Conservation (phyloP, 2,888 invertebrate genomes). For the Hofmannophila pseudospretella region DNA sequence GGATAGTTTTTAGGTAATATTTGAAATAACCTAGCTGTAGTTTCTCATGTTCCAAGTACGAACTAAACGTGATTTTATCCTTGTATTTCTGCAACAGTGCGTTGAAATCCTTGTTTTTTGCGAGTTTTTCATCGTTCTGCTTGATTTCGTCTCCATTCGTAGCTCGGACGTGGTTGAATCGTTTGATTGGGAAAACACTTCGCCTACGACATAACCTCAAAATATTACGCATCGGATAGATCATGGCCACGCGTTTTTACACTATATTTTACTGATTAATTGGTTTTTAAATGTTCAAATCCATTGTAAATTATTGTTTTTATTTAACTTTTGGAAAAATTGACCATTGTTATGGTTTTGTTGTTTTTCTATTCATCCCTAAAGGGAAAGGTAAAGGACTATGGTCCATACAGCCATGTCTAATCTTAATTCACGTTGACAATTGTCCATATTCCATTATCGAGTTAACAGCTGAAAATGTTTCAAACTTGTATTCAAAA, state of each 20-base stretch:
- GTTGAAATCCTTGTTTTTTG: constrained; percentile 34
- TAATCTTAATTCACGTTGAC: too few relatives aligned
- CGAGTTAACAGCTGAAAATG: too few relatives aligned
- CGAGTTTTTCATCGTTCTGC: constrained; percentile 19
- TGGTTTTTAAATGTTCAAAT: neutral
- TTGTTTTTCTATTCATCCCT: neutral
- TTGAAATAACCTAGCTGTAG: constrained; percentile 51
- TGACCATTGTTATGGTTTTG: neutral
- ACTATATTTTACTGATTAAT: neutral
- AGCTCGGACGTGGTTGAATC: constrained; percentile 31
- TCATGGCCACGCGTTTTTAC: constrained; percentile 36
- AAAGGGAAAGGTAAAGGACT: too few relatives aligned
- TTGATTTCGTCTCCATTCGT: constrained; percentile 22
- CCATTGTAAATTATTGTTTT: neutral
- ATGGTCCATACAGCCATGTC: too few relatives aligned
- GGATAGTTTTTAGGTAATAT: constrained; percentile 46
- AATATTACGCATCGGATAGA: constrained; percentile 42
- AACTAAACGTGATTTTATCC: constrained; percentile 62
- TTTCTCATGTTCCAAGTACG: constrained; percentile 60
- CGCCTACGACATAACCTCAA: constrained; percentile 63
- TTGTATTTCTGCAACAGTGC: constrained; percentile 43
- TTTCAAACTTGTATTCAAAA: too few relatives aligned
- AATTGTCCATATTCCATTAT: too few relatives aligned
- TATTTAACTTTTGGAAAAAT: neutral
- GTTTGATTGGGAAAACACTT: constrained; percentile 33